Evolutionary conservation across 2,797 vertebrate genomes (phyloP).

Genomic region (Arremon aurantiirostris): DNA sequence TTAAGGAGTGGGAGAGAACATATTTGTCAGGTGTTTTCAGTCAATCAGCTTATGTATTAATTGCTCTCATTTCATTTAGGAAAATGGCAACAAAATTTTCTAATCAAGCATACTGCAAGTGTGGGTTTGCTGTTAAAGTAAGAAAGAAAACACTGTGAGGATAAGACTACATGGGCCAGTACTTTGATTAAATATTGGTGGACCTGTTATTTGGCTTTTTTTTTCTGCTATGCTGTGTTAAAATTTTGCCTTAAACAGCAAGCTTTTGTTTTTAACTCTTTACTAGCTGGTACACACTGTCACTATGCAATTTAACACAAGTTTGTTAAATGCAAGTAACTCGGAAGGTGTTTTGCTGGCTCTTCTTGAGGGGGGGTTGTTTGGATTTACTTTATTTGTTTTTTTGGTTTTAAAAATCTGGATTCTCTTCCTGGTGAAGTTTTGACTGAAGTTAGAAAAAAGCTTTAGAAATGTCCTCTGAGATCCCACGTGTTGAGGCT

Average conservation of each 20-base stretch:
- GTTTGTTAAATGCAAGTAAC: conserved; percentile 30
- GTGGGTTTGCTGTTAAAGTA: conserved; percentile 8
- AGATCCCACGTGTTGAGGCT: conserved; percentile 18
- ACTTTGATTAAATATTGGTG: conserved; percentile 12
- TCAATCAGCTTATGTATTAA: conserved; percentile 6
- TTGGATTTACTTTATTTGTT: neutral
- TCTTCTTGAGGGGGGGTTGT: neutral
- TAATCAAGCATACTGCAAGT: conserved; percentile 33
- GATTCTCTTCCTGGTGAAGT: neutral
- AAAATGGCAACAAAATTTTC: conserved; percentile 11
- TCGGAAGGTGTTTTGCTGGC: neutral
- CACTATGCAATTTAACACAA: conserved; percentile 69
- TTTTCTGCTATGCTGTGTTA: conserved; percentile 52
- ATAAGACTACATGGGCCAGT: conserved; percentile 14
- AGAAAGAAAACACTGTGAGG: conserved; percentile 13
- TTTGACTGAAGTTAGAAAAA: conserved; percentile 29
- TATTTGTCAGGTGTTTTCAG: conserved; percentile 14
- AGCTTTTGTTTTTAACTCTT: conserved; percentile 51
- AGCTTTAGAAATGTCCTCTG: neutral
- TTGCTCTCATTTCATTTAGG: conserved; percentile 39
- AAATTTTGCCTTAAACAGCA: conserved; percentile 59
- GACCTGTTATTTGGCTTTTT: neutral
- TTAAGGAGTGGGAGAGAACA: conserved; percentile 12
- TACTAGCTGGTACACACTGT: conserved; percentile 15
- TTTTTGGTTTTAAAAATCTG: neutral